Base-by-base conservation (phyloP, 2,797 vertebrate species). In the Muscicapa striata region DNA sequence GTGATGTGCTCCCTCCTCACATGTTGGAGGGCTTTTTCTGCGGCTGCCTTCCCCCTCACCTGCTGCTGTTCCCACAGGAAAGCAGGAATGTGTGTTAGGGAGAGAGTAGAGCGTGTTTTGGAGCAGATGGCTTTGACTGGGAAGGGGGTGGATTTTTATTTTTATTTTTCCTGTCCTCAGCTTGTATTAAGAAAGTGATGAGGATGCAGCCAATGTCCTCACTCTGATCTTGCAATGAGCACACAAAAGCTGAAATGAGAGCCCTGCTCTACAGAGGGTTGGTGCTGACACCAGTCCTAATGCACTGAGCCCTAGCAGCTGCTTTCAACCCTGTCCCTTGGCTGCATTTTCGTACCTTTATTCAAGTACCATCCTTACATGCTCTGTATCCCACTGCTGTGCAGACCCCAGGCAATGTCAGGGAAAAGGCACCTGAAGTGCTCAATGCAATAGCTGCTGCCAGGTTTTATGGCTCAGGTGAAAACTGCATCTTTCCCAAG, bases 101-200 rank as follows among this genome's bases (percentile, higher is more conserved):
- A 61, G 46, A 38, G 77, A 75, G 59, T 21, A 46, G 58, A 72
- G 62, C 1, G 0, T 85, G 90, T 88, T 88, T 87, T 72, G 67
- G 59, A 91, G 70, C 94, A 95, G 90, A 82, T 96, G 93, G 93
- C 58, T 90, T 76, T 45, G 54, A 72, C 30, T 85, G 77, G 83
- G 78, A 90, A 76, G 70, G 67, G 62, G 83, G 57, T 84, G 51
- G 80, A 73, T 67, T 82, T 72, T 89, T 66, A 78, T 82, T 82
- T 70, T 91, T 84, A 23, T 38, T 79, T 73, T 58, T 38, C 24
- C 55, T 61, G 61, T 79, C 89, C 61, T 96, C 61, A 49, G 64
- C 46, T 91, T 87, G 34, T 85, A 21, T 83, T 67, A 78, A 92
- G 51, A 79, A 89, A 77, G 68, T 17, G 61, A 30, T 93, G 76